Conservation (phyloP, 30 jellyfish, hydroid and myxozoan species). For the Aurelia sp. region DNA sequence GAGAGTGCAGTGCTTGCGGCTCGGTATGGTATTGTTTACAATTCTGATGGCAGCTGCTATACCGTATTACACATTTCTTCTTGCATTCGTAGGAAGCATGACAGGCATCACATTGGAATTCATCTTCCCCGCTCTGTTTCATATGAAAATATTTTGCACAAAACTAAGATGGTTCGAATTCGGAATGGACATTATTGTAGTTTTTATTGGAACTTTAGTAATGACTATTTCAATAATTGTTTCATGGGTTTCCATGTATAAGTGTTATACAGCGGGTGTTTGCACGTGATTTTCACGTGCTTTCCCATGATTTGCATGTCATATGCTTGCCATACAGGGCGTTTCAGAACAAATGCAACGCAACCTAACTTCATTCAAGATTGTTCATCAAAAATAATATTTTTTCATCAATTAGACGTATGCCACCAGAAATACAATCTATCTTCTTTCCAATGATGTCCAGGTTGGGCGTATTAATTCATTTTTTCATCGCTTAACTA, state of each 20-base stretch:
- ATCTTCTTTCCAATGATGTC: too few species aligned
- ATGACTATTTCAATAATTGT: slow-evolving; percentile 98
- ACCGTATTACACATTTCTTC: slow-evolving; percentile 84
- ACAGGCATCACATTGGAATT: slow-evolving; percentile 95
- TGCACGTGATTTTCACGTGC: too few species aligned
- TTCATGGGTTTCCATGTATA: slow-evolving; percentile 93
- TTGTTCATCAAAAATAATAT: too few species aligned
- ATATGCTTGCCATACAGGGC: too few species aligned
- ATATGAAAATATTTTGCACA: slow-evolving; percentile 89
- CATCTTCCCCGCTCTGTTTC: slow-evolving; percentile 90
- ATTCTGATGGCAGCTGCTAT: slow-evolving; percentile 92
- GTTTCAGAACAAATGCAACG: too few species aligned
- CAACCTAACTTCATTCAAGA: too few species aligned
- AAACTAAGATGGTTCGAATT: slow-evolving; percentile 85
- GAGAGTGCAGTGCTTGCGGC: slow-evolving; percentile 78
- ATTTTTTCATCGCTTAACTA: too few species aligned
- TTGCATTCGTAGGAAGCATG: slow-evolving; percentile 88
- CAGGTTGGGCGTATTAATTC: too few species aligned
- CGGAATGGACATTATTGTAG: slow-evolving; percentile 82
- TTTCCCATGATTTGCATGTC: too few species aligned
- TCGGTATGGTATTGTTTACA: slow-evolving; percentile 74
- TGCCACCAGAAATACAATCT: too few species aligned
- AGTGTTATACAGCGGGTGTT: slow-evolving; percentile 41
- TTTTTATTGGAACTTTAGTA: slow-evolving; percentile 84
- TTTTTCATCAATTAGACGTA: too few species aligned